These are phyloP conservation scores for Tortrix viridana DNA, from an alignment of 2,888 invertebrate species.

Conservation along the genomic window DNA sequence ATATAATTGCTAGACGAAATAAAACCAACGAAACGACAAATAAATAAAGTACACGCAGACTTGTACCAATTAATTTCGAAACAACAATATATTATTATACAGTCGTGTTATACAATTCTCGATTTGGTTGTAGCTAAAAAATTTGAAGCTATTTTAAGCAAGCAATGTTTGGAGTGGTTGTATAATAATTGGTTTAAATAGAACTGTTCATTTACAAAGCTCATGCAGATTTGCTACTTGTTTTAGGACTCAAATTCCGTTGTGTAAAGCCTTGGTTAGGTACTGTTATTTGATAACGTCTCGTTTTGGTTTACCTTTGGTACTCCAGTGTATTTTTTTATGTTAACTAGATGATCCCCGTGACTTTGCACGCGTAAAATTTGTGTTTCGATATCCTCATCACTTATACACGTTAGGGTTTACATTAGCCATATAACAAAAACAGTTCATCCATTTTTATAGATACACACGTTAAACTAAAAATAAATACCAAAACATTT, in stretches of 20 bases:
- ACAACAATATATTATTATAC: not conserved
- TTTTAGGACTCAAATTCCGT: slow-evolving; percentile 33
- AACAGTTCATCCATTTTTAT: too few species aligned
- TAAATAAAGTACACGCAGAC: slow-evolving; percentile 24
- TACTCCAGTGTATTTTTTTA: too few species aligned
- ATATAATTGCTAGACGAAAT: slow-evolving; percentile 35
- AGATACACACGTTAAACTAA: too few species aligned
- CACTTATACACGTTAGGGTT: too few species aligned
- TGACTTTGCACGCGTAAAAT: too few species aligned
- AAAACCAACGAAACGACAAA: slow-evolving; percentile 26
- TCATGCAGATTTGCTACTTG: slow-evolving; percentile 44
- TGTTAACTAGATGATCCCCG: too few species aligned
- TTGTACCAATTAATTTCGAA: not conserved
- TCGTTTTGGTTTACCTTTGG: too few species aligned
- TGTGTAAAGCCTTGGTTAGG: not conserved
- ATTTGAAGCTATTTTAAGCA: not conserved
- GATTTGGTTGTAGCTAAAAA: not conserved
- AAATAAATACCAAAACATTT: too few species aligned
- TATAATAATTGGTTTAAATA: not conserved
- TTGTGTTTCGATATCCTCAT: too few species aligned
- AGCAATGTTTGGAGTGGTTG: not conserved
- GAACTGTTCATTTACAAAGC: slow-evolving; percentile 45
- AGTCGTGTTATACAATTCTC: slow-evolving; percentile 6
- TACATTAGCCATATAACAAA: too few species aligned
- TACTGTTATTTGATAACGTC: too few species aligned